phyloP scores from a whole-genome alignment of 2,113 vertebrate genomes.

The Myrmecophaga tridactyla region DNA sequence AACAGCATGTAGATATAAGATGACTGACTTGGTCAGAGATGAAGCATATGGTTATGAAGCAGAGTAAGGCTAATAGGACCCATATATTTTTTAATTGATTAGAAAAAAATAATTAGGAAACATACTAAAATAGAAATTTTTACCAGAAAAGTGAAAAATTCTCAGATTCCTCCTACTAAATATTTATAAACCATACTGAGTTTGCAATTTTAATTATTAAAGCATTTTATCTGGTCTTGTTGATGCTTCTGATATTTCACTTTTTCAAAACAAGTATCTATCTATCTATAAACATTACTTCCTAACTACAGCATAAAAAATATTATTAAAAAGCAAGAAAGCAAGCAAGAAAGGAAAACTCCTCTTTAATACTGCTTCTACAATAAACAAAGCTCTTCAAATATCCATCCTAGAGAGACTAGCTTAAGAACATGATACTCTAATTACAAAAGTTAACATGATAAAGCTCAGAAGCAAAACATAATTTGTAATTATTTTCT shows the following conservation, averaged over 20 bases:
- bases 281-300: neutral
- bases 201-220: slow-evolving; percentile 43
- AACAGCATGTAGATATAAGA: neutral
- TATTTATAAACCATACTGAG: slow-evolving; percentile 43
- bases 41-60: neutral
- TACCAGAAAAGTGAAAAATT: slow-evolving; percentile 47
- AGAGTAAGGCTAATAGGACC: neutral
- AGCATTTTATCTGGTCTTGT: slow-evolving; percentile 19
- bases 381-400: slow-evolving; percentile 47
- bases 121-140: slow-evolving; percentile 24
- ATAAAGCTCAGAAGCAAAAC: slow-evolving; percentile 50
- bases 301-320: slow-evolving; percentile 3
- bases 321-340: neutral
- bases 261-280: slow-evolving; percentile 45
- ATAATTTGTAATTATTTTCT: slow-evolving; percentile 1
- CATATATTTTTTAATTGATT: slow-evolving; percentile 21
- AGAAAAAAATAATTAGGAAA: slow-evolving; percentile 31
- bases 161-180: slow-evolving; percentile 24
- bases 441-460: slow-evolving; percentile 49
- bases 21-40: neutral
- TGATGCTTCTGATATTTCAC: slow-evolving; percentile 47
- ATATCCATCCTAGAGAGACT: slow-evolving; percentile 41
- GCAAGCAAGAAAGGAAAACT: neutral
- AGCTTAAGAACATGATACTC: slow-evolving; percentile 21
- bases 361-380: slow-evolving; percentile 43